Evolutionary conservation across 2,797 vertebrate genomes (phyloP), one percentile per base, ranked within the genome.

Genomic region (Synaphobranchus kaupii): DNA sequence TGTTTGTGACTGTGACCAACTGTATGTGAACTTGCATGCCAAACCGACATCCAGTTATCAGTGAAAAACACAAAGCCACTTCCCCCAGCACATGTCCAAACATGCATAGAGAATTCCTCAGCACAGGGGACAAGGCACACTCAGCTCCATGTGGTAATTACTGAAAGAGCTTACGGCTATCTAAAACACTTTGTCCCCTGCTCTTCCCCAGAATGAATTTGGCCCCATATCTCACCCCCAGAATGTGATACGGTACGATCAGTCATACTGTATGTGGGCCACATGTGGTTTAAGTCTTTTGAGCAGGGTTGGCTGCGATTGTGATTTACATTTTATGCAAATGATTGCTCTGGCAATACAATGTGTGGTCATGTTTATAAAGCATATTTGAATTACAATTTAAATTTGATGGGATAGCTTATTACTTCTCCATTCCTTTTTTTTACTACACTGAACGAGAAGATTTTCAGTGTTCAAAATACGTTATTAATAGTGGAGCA

Each of bases 291-390:
- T 39, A 80, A 47, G 15, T 47, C 76, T 80, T 47, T 47, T 48
- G 7, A 25, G 5, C 17, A 48, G 15, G 56, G 17, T 58, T 58
- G 56, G 15, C 4, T 17, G 56, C 17, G 56, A 58, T 58, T 58
- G 63, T 68, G n/a, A 68, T 68, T 68, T 68, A 12, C 7, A 68
- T 68, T 68, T 28, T 68, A n/a, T 68, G n/a, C 28, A 68, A n/a
- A 28, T 68, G 63, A 68, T 28, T 66, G 63, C 22, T 66, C n/a
- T 66, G 63, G 25, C 58, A n/a, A 9, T 10, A 25, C n/a, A 66
- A 66, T 66, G n/a, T 66, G 63, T 66, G 63, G 25, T 66, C 63
- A 66, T 66, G 63, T 66, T 66, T 66, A n/a, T 66, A 66, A 66
- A 66, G 5, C 4, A 66, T n/a, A 66, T 66, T n/a, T n/a, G 63